A percentile compares a stretch with the other conserved stretches of the same genome.
These are phyloP conservation scores for Pseudopodoces humilis DNA, from an alignment of 2,113 vertebrate species.

Conservation along the genomic window DNA sequence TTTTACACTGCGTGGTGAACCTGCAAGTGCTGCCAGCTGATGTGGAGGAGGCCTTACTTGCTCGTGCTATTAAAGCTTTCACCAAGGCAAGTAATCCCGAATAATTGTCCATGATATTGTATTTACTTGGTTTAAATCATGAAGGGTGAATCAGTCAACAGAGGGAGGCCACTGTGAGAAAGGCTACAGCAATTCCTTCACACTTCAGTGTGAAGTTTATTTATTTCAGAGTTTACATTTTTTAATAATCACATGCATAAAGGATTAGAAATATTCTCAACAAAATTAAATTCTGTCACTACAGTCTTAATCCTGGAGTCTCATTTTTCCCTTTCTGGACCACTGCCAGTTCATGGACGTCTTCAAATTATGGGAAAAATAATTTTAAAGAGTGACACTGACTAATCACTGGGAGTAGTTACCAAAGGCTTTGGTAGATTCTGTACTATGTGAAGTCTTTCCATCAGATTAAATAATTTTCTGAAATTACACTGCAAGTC, in stretches of 20 bases:
- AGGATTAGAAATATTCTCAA: not conserved
- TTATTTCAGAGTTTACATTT: not conserved
- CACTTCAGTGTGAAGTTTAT: not conserved
- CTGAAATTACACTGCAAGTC: not conserved
- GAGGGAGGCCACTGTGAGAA: not conserved
- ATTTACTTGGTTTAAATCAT: not conserved
- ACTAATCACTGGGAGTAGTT: not conserved
- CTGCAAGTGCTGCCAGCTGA: constrained; percentile 81
- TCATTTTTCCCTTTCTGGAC: not conserved
- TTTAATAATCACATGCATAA: not conserved
- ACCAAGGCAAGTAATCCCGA: constrained; percentile 81
- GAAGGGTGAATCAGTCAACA: not conserved
- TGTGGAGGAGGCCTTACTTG: constrained; percentile 82
- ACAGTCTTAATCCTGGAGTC: not conserved
- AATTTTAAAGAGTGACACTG: not conserved
- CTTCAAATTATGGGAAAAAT: not conserved
- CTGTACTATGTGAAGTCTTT: not conserved
- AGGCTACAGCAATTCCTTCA: not conserved
- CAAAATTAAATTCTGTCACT: not conserved
- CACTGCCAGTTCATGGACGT: not conserved
- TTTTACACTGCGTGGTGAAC: constrained; percentile 87
- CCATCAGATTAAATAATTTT: not conserved
- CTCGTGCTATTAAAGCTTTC: constrained; percentile 86
- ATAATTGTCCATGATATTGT: not conserved
- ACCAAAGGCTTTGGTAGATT: not conserved